These are phyloP conservation scores for Heteromormyrus szaboi DNA, from an alignment of 2,797 vertebrate species.

Conservation along the genomic window DNA sequence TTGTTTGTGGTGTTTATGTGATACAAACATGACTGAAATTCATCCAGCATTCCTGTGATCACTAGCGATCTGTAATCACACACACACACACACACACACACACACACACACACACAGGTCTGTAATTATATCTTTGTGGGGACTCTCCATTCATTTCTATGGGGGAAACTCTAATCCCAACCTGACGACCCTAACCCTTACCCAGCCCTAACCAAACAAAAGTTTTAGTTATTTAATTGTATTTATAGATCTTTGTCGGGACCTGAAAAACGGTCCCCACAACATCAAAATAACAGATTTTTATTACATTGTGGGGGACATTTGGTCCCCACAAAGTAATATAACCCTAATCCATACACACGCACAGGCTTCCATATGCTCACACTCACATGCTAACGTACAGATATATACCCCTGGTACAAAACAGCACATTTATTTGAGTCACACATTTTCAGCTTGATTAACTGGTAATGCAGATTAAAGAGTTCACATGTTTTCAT, in stretches of 20 bases:
- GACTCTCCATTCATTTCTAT: not conserved
- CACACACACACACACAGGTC: not conserved
- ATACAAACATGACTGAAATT: not conserved
- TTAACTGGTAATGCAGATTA: not conserved
- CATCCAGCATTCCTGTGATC: not conserved
- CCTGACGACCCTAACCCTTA: not conserved
- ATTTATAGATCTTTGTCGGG: not conserved
- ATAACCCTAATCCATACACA: not conserved
- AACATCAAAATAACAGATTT: not conserved
- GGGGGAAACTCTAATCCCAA: not conserved
- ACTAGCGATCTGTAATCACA: not conserved
- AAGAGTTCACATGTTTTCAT: not conserved
- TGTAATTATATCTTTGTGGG: not conserved
- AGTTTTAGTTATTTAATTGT: not conserved
- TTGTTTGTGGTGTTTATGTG: constrained; percentile 9
- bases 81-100: not conserved
- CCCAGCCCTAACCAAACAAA: not conserved
- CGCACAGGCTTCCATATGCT: no score
- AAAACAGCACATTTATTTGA: not conserved
- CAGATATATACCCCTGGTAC: not conserved
- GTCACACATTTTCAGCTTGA: not conserved
- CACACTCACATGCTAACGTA: not conserved
- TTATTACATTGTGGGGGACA: not conserved
- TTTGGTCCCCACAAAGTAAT: not conserved
- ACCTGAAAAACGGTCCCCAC: not conserved